These are phyloP conservation scores for Neomicropteryx cornuta DNA, from an alignment of 1,140 invertebrate genomes.

Conservation along the genomic window DNA sequence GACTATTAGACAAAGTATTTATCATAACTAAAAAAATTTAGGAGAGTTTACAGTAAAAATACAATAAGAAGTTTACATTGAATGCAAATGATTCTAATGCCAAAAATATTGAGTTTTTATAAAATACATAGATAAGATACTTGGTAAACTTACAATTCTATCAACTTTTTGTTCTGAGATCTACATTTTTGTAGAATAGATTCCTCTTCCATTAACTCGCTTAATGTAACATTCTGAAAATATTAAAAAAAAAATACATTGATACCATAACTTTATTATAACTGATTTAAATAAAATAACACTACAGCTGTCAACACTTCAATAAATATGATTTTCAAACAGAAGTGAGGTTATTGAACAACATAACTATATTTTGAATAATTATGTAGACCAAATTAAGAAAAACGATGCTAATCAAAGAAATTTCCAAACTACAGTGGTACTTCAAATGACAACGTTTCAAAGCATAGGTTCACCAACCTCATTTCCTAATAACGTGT, in stretches of 20 bases:
- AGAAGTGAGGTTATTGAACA: no score
- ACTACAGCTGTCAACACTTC: background rate
- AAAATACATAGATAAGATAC: background rate
- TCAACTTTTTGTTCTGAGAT: conserved; percentile 80
- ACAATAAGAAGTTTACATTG: background rate
- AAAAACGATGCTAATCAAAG: no score
- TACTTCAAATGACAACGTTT: no score
- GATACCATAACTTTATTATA: no score
- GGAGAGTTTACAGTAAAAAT: background rate
- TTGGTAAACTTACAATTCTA: conserved; percentile 77
- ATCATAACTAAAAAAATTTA: background rate
- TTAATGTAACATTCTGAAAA: conserved; percentile 78
- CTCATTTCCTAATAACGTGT: no score
- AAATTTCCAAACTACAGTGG: no score
- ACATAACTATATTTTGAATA: no score
- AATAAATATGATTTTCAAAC: no score
- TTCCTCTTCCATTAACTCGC: conserved; percentile 86
- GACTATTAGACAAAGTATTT: background rate
- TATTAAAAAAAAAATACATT: conserved; percentile 8
- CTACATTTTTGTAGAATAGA: conserved; percentile 94
- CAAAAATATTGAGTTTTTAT: background rate
- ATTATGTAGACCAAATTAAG: no score
- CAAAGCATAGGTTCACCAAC: no score
- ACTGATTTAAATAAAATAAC: background rate
- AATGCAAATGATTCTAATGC: conserved; percentile 1